phyloP scores from a whole-genome alignment of 2,113 vertebrate species.

The Toxotes chatareus region DNA sequence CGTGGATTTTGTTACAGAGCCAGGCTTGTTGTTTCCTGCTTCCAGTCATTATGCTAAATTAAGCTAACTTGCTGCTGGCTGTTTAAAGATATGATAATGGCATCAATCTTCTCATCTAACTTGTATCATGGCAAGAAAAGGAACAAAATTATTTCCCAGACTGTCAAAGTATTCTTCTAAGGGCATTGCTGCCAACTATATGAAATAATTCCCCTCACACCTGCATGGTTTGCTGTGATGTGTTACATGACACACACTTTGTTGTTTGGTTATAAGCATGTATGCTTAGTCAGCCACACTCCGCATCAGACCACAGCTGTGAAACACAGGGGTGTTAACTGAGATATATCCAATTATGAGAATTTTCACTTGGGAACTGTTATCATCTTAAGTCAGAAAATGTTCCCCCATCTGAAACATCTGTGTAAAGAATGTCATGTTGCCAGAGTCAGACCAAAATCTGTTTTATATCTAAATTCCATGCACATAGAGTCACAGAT shows the following conservation, averaged over 20 bases:
- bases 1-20: background rate
- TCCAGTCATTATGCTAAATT: background rate
- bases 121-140: background rate
- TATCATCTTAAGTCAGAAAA: background rate
- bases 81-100: background rate
- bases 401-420: background rate
- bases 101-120: background rate
- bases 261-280: background rate
- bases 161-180: background rate
- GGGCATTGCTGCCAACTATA: background rate
- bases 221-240: background rate
- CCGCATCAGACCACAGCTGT: background rate
- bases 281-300: constrained; percentile 40
- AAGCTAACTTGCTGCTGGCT: background rate
- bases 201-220: background rate
- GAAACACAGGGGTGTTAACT: constrained; percentile 52
- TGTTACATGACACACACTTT: background rate
- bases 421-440: background rate
- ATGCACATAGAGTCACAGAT: background rate
- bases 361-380: constrained; percentile 3
- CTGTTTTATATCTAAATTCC: background rate
- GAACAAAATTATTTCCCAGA: background rate
- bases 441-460: background rate
- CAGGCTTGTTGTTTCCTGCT: no score
- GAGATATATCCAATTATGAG: background rate